These are phyloP conservation scores for Noctua fimbriata DNA, from an alignment of 2,888 invertebrate species.

Conservation along the genomic window DNA sequence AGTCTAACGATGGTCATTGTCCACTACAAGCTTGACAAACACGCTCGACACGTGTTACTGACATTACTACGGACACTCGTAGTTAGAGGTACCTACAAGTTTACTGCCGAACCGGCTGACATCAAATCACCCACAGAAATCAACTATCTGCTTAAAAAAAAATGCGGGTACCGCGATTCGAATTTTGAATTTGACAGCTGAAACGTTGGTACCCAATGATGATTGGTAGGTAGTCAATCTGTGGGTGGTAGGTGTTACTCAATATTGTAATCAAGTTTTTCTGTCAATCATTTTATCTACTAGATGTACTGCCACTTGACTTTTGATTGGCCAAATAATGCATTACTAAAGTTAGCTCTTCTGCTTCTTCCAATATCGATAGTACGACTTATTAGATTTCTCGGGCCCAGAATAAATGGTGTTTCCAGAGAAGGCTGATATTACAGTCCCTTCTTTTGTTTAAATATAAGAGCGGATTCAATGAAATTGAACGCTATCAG, in stretches of 20 bases:
- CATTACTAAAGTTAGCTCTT: neutral
- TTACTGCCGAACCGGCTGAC: slow-evolving; percentile 29
- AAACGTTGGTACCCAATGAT: neutral
- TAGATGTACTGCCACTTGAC: too few relatives aligned
- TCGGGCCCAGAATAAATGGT: neutral
- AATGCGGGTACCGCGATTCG: slow-evolving; percentile 6
- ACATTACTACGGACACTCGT: slow-evolving; percentile 18
- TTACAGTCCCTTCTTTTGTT: neutral
- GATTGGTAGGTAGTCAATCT: slow-evolving; percentile 16
- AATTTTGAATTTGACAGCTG: slow-evolving; percentile 45
- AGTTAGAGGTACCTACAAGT: neutral
- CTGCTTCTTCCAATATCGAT: neutral
- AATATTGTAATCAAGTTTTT: slow-evolving; percentile 29
- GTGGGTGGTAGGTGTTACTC: slow-evolving; percentile 19
- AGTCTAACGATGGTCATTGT: slow-evolving; percentile 83
- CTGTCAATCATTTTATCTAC: slow-evolving; percentile 15
- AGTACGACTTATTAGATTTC: neutral
- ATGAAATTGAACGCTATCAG: neutral
- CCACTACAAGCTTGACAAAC: slow-evolving; percentile 70
- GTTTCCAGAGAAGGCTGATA: neutral
- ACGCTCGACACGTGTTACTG: slow-evolving; percentile 38
- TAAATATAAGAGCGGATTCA: neutral
- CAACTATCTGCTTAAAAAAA: neutral
- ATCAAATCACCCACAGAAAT: slow-evolving; percentile 15
- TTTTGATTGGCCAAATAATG: slow-evolving; percentile 24